phyloP scores from a whole-genome alignment of 2,797 vertebrate genomes.

The Setipinna tenuifilis region DNA sequence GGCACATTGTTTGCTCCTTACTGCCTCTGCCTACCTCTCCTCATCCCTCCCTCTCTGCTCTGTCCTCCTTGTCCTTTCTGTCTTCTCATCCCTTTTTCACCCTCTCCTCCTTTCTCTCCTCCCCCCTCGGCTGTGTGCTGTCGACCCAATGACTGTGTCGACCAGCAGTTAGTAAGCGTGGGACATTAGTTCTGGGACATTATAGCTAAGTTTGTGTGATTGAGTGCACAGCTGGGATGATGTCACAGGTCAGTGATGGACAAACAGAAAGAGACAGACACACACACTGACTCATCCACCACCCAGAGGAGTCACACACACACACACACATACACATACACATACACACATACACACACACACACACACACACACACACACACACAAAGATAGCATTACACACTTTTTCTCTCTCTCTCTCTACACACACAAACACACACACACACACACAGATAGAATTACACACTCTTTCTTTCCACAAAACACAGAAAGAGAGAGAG shows the following conservation, averaged over 20 bases:
- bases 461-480: conserved; percentile 23
- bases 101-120: neutral
- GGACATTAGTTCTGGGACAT: conserved; percentile 18
- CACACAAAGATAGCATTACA: conserved; percentile 4
- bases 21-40: conserved; percentile 41
- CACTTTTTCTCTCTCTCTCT: neutral
- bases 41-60: neutral
- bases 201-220: conserved; percentile 6
- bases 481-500: too few relatives aligned
- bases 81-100: neutral
- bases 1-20: neutral
- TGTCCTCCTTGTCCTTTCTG: too few relatives aligned
- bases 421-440: conserved; percentile 38
- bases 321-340: neutral
- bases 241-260: conserved; percentile 19
- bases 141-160: neutral
- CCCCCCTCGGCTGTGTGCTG: neutral
- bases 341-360: neutral
- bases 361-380: conserved; percentile 41
- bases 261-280: conserved; percentile 11
- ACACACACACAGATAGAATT: conserved; percentile 34
- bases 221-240: conserved; percentile 22
- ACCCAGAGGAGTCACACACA: conserved; percentile 4
- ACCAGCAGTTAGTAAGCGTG: neutral
- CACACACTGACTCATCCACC: conserved; percentile 9